Percentiles rank a stretch among this genome's conserved stretches.
Evolutionary conservation across 2,888 invertebrate species (phyloP).

Genomic region (Apamea epomidion): DNA sequence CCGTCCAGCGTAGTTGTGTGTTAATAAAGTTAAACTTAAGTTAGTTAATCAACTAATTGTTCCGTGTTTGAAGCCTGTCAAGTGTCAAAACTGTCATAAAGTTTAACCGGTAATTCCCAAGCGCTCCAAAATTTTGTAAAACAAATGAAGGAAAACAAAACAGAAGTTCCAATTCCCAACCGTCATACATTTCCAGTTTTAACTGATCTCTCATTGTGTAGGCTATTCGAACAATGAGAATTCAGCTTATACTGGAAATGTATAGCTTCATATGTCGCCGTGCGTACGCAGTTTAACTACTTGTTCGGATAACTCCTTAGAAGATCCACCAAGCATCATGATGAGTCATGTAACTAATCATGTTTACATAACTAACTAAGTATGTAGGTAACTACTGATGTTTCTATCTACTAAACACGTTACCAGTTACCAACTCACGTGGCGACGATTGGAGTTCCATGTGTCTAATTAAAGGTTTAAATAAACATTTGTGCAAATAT

Average conservation of each 20-base stretch:
- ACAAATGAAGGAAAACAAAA: neutral
- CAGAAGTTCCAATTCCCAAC: neutral
- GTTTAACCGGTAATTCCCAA: neutral
- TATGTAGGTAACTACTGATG: constrained; percentile 1
- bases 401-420: constrained; percentile 23
- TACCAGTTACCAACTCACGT: constrained; percentile 28
- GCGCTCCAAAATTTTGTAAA: neutral
- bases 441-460: constrained; percentile 18
- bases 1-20: neutral
- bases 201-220: neutral
- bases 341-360: neutral
- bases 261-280: neutral
- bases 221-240: neutral
- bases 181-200: neutral
- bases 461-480: constrained; percentile 1
- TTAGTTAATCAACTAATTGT: neutral
- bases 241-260: neutral
- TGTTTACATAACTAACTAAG: constrained; percentile 18
- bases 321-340: neutral
- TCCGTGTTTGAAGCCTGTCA: constrained; percentile 16
- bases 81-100: neutral
- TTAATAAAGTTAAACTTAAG: neutral
- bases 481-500: neutral
- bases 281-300: neutral
- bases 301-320: neutral